phyloP scores from a whole-genome alignment of 2,888 invertebrate genomes.

The Amphipyra tragopoginis region DNA sequence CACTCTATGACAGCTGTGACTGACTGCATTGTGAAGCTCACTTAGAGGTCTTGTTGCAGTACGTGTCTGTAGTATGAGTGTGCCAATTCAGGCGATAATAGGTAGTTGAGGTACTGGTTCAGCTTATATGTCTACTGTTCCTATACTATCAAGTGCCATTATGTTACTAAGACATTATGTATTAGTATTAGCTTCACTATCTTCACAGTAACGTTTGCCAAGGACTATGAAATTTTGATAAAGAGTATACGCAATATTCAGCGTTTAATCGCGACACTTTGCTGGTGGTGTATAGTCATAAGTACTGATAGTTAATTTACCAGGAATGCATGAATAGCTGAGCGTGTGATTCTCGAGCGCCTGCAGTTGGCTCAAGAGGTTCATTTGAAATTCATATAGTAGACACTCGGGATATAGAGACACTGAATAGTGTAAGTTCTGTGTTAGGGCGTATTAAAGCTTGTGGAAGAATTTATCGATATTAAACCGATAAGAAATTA shows the following conservation, averaged over 20 bases:
- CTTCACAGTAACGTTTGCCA: slow-evolving; percentile 20
- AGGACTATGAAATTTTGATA: slow-evolving; percentile 40
- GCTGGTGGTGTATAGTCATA: slow-evolving; percentile 36
- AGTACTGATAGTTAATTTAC: slow-evolving; percentile 71
- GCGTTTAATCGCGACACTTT: slow-evolving; percentile 57
- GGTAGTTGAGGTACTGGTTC: too few species aligned
- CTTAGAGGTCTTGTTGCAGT: too few species aligned
- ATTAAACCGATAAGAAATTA: too few species aligned
- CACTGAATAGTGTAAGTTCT: slow-evolving; percentile 28
- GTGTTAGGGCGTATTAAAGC: slow-evolving; percentile 8
- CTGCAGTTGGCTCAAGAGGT: slow-evolving; percentile 73
- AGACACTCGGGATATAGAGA: slow-evolving; percentile 38
- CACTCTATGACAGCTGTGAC: too few species aligned
- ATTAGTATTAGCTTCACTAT: too few species aligned
- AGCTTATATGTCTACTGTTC: too few species aligned
- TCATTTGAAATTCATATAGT: slow-evolving; percentile 80
- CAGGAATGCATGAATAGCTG: slow-evolving; percentile 76
- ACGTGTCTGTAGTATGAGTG: too few species aligned
- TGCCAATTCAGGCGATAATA: too few species aligned
- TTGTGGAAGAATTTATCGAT: too few species aligned
- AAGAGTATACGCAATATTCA: slow-evolving; percentile 43
- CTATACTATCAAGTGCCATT: too few species aligned
- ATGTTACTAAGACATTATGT: too few species aligned
- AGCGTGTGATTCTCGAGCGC: slow-evolving; percentile 67
- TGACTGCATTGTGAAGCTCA: too few species aligned